phyloP scores from a whole-genome alignment of 1,140 invertebrate species.

The Portunus trituberculatus region DNA sequence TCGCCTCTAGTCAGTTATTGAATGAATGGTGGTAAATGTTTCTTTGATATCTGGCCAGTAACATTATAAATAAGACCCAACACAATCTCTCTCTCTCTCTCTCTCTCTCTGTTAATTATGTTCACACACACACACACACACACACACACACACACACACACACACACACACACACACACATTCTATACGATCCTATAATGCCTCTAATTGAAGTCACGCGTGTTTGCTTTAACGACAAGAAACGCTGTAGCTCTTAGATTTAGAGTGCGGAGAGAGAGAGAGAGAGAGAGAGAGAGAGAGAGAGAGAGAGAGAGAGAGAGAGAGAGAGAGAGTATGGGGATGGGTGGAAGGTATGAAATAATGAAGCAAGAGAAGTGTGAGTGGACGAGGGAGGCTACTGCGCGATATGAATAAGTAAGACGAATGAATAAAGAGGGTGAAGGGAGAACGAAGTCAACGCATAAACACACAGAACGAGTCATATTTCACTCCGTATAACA shows the following conservation, averaged over 20 bases:
- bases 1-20: too few relatives aligned
- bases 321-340: background rate
- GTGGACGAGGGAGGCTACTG: background rate
- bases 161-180: slow-evolving; percentile 58
- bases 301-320: background rate
- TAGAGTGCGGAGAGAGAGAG: background rate
- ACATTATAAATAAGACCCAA: too few relatives aligned
- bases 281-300: background rate
- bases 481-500: background rate
- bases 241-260: background rate
- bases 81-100: background rate
- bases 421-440: background rate
- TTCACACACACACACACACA: background rate
- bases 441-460: background rate
- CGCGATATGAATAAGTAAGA: background rate
- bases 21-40: too few relatives aligned
- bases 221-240: slow-evolving; percentile 34
- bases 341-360: background rate
- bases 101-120: background rate
- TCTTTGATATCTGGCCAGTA: too few relatives aligned
- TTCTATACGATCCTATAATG: background rate
- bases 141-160: slow-evolving; percentile 6
- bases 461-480: background rate
- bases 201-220: slow-evolving; percentile 58
- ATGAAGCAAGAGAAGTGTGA: background rate